Evolutionary conservation across 2,888 invertebrate species (phyloP).

Genomic region (Heliothis peltigera): DNA sequence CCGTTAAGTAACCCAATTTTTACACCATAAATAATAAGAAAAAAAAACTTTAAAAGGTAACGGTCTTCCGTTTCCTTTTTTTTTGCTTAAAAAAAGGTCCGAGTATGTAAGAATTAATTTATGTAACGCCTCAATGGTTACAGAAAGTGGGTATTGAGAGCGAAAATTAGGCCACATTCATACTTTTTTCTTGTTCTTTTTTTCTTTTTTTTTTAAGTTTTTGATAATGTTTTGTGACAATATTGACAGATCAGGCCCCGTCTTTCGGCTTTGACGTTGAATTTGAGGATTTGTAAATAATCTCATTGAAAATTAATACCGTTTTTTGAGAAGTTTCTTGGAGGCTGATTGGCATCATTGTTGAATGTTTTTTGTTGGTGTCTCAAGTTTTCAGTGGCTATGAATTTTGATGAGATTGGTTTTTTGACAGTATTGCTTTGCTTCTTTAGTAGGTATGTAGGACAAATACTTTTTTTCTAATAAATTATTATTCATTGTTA

Average conservation of each 20-base stretch:
- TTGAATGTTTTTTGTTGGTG: constrained; percentile 78
- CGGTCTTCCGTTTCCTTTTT: constrained; percentile 81
- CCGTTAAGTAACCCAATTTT: constrained; percentile 90
- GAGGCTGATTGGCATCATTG: constrained; percentile 85
- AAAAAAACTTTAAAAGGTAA: constrained; percentile 82
- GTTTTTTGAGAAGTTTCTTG: constrained; percentile 74
- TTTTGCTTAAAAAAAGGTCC: constrained; percentile 50
- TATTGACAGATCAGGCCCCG: constrained; percentile 87
- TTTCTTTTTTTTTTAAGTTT: constrained; percentile 58
- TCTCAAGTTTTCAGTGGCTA: constrained; percentile 73
- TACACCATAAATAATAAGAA: constrained; percentile 87
- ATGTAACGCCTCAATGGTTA: constrained; percentile 87
- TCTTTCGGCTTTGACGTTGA: constrained; percentile 69
- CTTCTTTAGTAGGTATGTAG: constrained; percentile 36
- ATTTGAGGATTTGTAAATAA: constrained; percentile 87
- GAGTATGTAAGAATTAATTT: constrained; percentile 85
- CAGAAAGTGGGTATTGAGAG: constrained; percentile 86
- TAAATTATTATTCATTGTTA: constrained; percentile 7
- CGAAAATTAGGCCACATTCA: constrained; percentile 89
- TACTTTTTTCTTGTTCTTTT: constrained; percentile 70
- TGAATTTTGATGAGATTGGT: constrained; percentile 69
- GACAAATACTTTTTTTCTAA: constrained; percentile 18
- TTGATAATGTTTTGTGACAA: constrained; percentile 86
- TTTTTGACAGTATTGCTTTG: constrained; percentile 34
- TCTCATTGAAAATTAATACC: constrained; percentile 88